A percentile compares a stretch with the other conserved stretches of the same genome.
Conservation (phyloP, 2,888 invertebrate genomes). For the Abrostola tripartita region DNA sequence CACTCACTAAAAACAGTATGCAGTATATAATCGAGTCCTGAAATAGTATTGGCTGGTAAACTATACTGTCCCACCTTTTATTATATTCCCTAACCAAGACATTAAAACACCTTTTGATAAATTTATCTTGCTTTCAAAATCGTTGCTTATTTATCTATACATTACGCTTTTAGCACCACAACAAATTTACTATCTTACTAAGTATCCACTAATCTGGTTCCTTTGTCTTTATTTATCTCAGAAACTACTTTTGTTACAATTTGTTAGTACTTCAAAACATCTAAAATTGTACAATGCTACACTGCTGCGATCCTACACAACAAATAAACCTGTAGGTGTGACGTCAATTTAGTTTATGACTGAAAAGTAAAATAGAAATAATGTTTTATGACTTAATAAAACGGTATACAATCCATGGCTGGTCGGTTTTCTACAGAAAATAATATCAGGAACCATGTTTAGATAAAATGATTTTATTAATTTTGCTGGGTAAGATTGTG, state of each 20-base stretch:
- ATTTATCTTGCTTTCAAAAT: too few species aligned
- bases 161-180: neutral
- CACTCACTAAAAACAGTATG: too few species aligned
- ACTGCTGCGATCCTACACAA: slow-evolving; percentile 1
- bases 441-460: slow-evolving; percentile 40
- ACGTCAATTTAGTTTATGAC: slow-evolving; percentile 44
- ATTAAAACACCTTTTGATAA: too few species aligned
- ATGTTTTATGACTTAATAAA: slow-evolving; percentile 39
- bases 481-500: slow-evolving; percentile 58
- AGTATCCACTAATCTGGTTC: neutral
- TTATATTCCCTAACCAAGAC: too few species aligned
- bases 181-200: neutral
- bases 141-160: too few species aligned
- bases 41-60: too few species aligned
- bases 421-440: slow-evolving; percentile 12
- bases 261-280: neutral
- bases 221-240: neutral
- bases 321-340: slow-evolving; percentile 20
- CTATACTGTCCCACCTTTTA: too few species aligned
- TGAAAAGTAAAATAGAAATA: slow-evolving; percentile 29
- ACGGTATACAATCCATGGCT: slow-evolving; percentile 15
- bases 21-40: too few species aligned
- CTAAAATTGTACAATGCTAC: slow-evolving; percentile 13
- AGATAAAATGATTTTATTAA: slow-evolving; percentile 59
- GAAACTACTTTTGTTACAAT: neutral